Evolutionary conservation across 2,797 vertebrate genomes (phyloP), one percentile per base, ranked within the genome.

Genomic region (Chanos chanos): DNA sequence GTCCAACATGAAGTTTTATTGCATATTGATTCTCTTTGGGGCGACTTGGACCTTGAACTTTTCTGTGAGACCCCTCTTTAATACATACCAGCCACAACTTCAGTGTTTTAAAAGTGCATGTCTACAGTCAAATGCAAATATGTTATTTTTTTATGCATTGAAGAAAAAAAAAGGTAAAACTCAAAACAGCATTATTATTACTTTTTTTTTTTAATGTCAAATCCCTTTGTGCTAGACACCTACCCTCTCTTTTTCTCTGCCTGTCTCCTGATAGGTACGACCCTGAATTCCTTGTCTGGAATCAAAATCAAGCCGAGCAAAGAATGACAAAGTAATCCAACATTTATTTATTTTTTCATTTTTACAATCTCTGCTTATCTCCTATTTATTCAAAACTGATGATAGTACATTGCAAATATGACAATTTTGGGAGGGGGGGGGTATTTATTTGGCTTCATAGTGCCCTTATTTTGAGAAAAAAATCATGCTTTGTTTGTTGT

Each of bases 281-380:
- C 81, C 87, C 88, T 4, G 90, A 91, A 90, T 92, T 91, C 89
- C 89, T 92, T 91, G 89, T 88, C 87, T 92, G 90, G 90, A 92
- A 92, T 92, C 90, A 92, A 91, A 92, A 90, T 90, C 89, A 92
- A 90, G 89, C 88, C 85, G 90, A 91, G 87, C 87, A 91, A 89
- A 92, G 90, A 92, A 87, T 92, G 88, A 90, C 90, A 89, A 92
- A 92, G 90, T 92, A 92, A 92, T 89, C 82, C 85, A 89, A 83
- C 77, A 83, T 88, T 89, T 90, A 88, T 89, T 90, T 78, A 78
- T 64, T 65, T 76, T 72, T 73, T 81, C 71, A 69, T 75, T 53
- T 55, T 48, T 49, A 73, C 64, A 73, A 61, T 39, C 66, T 47
- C 53, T 68, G 43, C 62, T 61, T 70, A 70, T 75, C 68, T 68